phyloP scores from a whole-genome alignment of 2,113 vertebrate genomes.

The Lanius ludovicianus region DNA sequence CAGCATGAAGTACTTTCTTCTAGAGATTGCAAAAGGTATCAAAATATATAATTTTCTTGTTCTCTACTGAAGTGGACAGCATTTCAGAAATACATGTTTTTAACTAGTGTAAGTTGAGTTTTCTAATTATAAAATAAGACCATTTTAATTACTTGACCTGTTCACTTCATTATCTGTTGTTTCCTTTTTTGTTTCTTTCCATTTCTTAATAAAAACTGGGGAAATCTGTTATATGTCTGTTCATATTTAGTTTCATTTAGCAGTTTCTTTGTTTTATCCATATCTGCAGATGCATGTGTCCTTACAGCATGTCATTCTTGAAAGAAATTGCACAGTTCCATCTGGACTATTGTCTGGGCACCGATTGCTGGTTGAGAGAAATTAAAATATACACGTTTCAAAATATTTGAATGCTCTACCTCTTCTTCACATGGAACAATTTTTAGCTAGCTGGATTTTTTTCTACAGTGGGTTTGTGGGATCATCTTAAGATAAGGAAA shows the following conservation, averaged over 20 bases:
- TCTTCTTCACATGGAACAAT: not conserved
- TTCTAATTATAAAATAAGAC: not conserved
- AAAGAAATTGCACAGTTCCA: not conserved
- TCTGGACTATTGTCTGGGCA: not conserved
- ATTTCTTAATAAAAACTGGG: not conserved
- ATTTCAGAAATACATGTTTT: not conserved
- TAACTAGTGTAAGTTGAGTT: not conserved
- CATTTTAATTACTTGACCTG: not conserved
- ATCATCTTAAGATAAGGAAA: not conserved
- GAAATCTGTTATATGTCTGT: not conserved
- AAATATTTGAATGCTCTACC: not conserved
- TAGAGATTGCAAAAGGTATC: not conserved
- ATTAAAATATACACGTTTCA: not conserved
- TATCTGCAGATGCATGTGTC: not conserved
- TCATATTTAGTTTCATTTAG: not conserved
- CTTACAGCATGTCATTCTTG: not conserved
- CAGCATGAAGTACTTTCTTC: not conserved
- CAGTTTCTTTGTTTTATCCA: not conserved
- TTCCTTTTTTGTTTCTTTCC: not conserved
- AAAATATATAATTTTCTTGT: not conserved
- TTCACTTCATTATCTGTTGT: not conserved
- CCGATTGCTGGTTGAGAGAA: not conserved
- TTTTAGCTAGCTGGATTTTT: slow-evolving; percentile 1
- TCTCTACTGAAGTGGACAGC: not conserved
- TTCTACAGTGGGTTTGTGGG: not conserved